Evolutionary conservation across 2,113 vertebrate genomes (phyloP).

Genomic region (Rhinolophus ferrumequinum): DNA sequence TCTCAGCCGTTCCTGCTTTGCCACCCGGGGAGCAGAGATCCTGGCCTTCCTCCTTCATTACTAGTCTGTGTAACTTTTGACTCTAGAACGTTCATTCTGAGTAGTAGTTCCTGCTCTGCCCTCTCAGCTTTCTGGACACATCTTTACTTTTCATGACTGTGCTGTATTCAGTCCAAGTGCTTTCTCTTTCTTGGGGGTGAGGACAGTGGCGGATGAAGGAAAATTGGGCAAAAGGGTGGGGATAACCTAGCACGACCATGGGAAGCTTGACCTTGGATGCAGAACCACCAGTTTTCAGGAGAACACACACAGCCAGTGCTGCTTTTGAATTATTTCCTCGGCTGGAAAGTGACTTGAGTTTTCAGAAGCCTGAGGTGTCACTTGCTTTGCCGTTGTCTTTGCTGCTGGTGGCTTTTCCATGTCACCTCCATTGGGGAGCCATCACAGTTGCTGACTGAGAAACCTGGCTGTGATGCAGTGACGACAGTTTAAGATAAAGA

Average conservation of each 20-base stretch:
- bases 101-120: neutral
- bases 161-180: neutral
- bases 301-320: fast-evolving
- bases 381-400: neutral
- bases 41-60: neutral
- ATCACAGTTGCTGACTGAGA: neutral
- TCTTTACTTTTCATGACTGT: neutral
- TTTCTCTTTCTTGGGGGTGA: neutral
- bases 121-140: neutral
- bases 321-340: neutral
- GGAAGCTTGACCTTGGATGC: neutral
- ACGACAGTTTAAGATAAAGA: neutral
- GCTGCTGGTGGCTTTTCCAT: neutral
- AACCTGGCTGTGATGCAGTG: neutral
- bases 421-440: neutral
- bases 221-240: neutral
- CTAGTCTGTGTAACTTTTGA: neutral
- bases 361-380: neutral
- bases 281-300: neutral
- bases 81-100: neutral
- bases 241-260: neutral
- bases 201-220: neutral
- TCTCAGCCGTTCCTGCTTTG: neutral
- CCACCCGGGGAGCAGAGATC: neutral
- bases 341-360: neutral